Conservation (phyloP, 1,140 invertebrate species). For the Aethina tumida region DNA sequence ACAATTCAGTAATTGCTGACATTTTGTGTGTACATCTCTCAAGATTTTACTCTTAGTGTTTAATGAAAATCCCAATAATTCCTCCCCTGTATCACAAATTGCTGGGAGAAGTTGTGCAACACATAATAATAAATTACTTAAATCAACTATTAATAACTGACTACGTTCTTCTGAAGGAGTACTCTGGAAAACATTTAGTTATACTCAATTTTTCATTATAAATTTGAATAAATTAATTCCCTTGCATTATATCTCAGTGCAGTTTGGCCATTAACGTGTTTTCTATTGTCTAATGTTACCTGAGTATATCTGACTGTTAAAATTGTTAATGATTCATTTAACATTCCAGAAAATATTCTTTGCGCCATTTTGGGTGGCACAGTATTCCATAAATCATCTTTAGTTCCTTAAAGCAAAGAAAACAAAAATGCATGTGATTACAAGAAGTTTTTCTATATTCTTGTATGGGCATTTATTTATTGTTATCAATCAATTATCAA, state of each 20-base stretch:
- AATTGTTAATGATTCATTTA: constrained; percentile 70
- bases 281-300: constrained; percentile 34
- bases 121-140: constrained; percentile 63
- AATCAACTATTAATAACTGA: constrained; percentile 56
- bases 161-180: constrained; percentile 48
- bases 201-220: background rate
- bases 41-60: constrained; percentile 51
- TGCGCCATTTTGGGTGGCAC: constrained; percentile 73
- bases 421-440: too few species aligned
- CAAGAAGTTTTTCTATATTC: too few species aligned
- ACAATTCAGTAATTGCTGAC: constrained; percentile 59
- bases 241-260: background rate
- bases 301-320: constrained; percentile 63
- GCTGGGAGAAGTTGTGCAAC: constrained; percentile 54
- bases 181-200: constrained; percentile 37
- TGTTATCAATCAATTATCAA: too few species aligned
- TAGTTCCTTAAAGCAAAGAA: constrained; percentile 44
- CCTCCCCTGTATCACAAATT: constrained; percentile 50
- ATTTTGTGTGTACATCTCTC: constrained; percentile 68
- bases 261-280: background rate
- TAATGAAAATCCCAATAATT: constrained; percentile 46
- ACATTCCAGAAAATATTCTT: constrained; percentile 65
- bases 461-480: too few species aligned
- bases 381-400: constrained; percentile 66
- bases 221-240: background rate